phyloP scores from a whole-genome alignment of 92 coral and sea anemone species.

The Pocillopora meandrina region DNA sequence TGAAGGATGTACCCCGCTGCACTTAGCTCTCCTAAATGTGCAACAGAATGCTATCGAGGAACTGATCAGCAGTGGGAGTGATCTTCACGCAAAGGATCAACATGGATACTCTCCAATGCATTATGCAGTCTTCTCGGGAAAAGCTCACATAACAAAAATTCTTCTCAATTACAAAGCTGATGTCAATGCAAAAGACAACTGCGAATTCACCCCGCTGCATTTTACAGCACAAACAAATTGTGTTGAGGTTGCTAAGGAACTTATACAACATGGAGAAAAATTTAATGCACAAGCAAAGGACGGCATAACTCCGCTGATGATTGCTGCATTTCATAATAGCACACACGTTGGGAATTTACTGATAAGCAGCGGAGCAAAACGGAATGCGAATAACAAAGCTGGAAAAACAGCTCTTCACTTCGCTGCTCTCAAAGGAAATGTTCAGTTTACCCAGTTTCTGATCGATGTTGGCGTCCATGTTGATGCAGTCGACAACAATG shows the following conservation, averaged over 20 bases:
- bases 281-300: slow-evolving; percentile 63
- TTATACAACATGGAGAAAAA: slow-evolving; percentile 37
- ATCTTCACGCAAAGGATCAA: slow-evolving; percentile 51
- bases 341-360: slow-evolving; percentile 42
- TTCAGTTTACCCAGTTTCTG: slow-evolving; percentile 46
- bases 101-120: slow-evolving; percentile 66
- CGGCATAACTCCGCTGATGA: slow-evolving; percentile 72
- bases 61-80: slow-evolving; percentile 58
- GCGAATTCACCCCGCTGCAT: slow-evolving; percentile 70
- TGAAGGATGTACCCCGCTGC: slow-evolving; percentile 71
- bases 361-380: slow-evolving; percentile 54
- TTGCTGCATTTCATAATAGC: slow-evolving; percentile 69
- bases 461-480: slow-evolving; percentile 57
- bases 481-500: slow-evolving; percentile 60
- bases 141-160: slow-evolving; percentile 31
- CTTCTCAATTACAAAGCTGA: slow-evolving; percentile 60
- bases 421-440: slow-evolving; percentile 59
- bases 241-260: slow-evolving; percentile 50
- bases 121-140: slow-evolving; percentile 61
- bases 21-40: slow-evolving; percentile 67
- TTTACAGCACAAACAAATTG: slow-evolving; percentile 65
- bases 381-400: slow-evolving; percentile 64
- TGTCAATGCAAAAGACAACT: slow-evolving; percentile 42
- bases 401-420: slow-evolving; percentile 84
- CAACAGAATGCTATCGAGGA: slow-evolving; percentile 44